Conservation (phyloP, 30 jellyfish, hydroid and myxozoan genomes). For the Mastigias papua region DNA sequence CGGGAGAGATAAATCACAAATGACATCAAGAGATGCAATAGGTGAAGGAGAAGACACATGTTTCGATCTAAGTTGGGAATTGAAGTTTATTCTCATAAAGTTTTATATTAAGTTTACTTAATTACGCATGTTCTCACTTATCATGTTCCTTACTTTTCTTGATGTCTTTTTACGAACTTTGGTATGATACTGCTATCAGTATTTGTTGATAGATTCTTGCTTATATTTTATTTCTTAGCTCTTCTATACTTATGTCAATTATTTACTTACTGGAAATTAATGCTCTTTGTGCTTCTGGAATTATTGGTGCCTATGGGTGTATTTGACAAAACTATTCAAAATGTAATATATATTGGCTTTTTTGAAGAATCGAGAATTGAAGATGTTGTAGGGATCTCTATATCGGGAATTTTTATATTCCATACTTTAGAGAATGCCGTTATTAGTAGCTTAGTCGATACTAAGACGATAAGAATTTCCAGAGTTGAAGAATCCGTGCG, state of each 20-base stretch:
- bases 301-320: background rate
- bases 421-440: background rate
- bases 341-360: background rate
- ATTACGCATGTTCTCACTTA: too few species aligned
- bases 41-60: too few species aligned
- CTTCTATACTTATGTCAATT: background rate
- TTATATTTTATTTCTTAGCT: too few species aligned
- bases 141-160: too few species aligned
- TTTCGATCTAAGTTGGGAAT: too few species aligned
- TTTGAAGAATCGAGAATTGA: background rate
- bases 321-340: background rate
- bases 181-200: too few species aligned
- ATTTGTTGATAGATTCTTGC: too few species aligned
- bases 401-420: background rate
- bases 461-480: background rate
- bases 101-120: too few species aligned
- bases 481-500: slow-evolving; percentile 5
- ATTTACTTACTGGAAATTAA: background rate
- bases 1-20: too few species aligned
- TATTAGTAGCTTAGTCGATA: background rate
- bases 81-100: too few species aligned
- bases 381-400: background rate
- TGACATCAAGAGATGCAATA: too few species aligned
- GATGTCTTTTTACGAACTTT: too few species aligned
- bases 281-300: background rate